Evolutionary conservation across 2,888 invertebrate species (phyloP), one percentile per base, ranked within the genome.

Genomic region (Heteropelma amictum): DNA sequence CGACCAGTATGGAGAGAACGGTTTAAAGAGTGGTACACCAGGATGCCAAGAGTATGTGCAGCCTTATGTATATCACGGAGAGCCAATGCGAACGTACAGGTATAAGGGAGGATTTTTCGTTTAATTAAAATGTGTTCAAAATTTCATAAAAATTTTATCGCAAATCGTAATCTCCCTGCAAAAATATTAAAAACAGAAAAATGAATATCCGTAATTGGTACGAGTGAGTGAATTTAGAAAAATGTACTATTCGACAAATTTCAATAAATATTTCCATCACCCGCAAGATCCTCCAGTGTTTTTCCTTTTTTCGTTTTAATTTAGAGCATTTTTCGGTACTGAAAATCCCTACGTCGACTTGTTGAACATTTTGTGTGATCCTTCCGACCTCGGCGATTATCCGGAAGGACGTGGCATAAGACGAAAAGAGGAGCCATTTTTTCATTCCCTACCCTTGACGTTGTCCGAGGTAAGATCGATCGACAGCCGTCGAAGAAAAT

Each of bases 1-100:
- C 90, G 97, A 97, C 89, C 95, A 96, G 83, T 97, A 95, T 89
- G 97, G 97, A 0, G 97, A 97, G 88, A 94, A 95, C 83, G 97
- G 96, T 0, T 90, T 97, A 47, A 96, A 96, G 87, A 92, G 92
- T 82, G 96, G 97, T 0, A 93, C 96, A 0, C 93, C 94, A 3
- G 92, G 94, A 1, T 94, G 93, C 0, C 85, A 90, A 60, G 91
- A 91, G 72, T 95, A 92, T 86, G 93, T 94, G 79, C 92, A 93
- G 65, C 94, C 95, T 0, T 96, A 94, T 86, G 90, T 92, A 45
- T 97, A 95, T 90, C 96, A 97, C 85, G 96, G 95, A 0, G 94
- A 97, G 84, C 93, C 94, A 0, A 88, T 93, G 82, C 90, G 91
- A 78, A 95, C 95, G 0, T 96, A 93, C 85, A 92, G 93, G 92